Percentiles rank a stretch among this genome's conserved stretches.
Evolutionary conservation across 2,797 vertebrate genomes (phyloP).

Genomic region (Caiman crocodilus): DNA sequence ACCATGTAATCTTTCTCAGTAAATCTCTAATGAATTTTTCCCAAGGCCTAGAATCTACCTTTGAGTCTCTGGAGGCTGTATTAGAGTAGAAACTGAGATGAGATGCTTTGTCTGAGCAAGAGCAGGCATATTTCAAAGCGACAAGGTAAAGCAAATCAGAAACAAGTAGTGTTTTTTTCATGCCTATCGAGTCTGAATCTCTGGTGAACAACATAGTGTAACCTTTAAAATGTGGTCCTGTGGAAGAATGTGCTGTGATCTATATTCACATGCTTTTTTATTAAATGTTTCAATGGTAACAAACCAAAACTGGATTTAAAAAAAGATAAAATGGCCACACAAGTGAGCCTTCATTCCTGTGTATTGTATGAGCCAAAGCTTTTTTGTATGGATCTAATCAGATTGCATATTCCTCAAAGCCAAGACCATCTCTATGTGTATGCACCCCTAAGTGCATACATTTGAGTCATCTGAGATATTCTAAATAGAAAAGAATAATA

Average conservation of each 20-base stretch:
- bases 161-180: conserved; percentile 18
- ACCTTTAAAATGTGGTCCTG: background rate
- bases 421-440: background rate
- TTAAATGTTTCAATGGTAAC: background rate
- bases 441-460: background rate
- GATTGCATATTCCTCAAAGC: background rate
- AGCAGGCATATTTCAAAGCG: conserved; percentile 10
- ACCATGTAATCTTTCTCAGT: background rate
- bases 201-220: background rate
- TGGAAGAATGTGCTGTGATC: background rate
- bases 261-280: background rate
- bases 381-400: background rate
- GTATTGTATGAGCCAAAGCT: background rate
- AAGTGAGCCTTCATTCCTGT: background rate
- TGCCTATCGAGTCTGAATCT: background rate
- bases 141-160: background rate
- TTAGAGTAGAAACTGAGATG: background rate
- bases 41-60: background rate
- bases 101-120: background rate
- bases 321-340: background rate
- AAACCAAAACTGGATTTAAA: background rate
- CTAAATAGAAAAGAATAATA: background rate
- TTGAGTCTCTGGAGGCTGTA: background rate
- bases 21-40: background rate
- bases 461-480: background rate